phyloP scores from a whole-genome alignment of 2,797 vertebrate species.

The Intellagama lesueurii region DNA sequence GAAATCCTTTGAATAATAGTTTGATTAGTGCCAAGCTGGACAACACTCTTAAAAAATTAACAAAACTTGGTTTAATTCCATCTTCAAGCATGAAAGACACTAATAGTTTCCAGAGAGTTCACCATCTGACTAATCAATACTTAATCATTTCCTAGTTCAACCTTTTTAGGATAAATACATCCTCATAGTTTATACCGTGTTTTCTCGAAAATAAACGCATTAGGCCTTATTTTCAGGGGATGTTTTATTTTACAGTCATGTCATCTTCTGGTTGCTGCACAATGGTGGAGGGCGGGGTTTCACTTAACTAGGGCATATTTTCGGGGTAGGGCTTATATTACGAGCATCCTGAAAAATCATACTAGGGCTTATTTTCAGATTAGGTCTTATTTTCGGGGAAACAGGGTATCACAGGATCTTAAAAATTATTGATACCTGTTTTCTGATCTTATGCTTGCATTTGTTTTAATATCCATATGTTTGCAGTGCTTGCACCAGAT shows the following conservation, averaged over 20 bases:
- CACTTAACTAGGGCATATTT: too few relatives aligned
- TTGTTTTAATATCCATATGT: background rate
- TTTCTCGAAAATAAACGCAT: too few relatives aligned
- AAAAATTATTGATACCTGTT: constrained; percentile 13
- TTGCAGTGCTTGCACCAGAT: background rate
- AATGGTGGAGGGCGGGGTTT: too few relatives aligned
- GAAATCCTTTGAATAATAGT: constrained; percentile 1
- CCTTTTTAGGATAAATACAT: constrained; percentile 35
- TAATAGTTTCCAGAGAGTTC: constrained; percentile 18
- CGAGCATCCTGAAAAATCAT: too few relatives aligned
- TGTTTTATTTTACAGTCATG: too few relatives aligned
- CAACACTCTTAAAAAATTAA: background rate
- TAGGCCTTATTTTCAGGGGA: too few relatives aligned
- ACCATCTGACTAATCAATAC: constrained; percentile 6
- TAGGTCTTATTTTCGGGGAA: too few relatives aligned
- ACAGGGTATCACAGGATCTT: constrained; percentile 7
- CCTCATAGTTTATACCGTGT: constrained; percentile 16
- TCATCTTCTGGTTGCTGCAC: too few relatives aligned
- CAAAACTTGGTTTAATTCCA: constrained; percentile 13
- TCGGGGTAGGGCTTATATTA: too few relatives aligned
- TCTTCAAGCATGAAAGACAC: constrained; percentile 26
- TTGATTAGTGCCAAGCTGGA: background rate
- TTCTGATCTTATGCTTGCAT: background rate
- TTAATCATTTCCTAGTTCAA: constrained; percentile 29
- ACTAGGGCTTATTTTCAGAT: too few relatives aligned